Percentiles rank a stretch among this genome's conserved stretches.
Evolutionary conservation across 1,140 invertebrate species (phyloP).

Genomic region (Diplogasteroides magnus): DNA sequence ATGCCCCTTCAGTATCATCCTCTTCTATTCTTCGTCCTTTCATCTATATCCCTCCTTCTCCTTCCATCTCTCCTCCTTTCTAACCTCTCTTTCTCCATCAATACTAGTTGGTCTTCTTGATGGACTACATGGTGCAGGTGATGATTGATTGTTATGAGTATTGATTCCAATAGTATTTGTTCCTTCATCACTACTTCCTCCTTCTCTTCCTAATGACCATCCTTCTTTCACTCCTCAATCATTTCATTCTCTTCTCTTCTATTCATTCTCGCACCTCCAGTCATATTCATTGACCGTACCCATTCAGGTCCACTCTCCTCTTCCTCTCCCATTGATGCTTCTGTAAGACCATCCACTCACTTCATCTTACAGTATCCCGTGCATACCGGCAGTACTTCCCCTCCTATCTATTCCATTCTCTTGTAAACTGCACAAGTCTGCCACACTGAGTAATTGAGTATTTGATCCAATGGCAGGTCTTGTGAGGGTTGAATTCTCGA

Average conservation of each 20-base stretch:
- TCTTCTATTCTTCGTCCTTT: background rate
- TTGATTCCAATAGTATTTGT: no score
- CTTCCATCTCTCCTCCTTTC: no score
- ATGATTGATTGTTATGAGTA: no score
- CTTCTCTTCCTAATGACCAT: background rate
- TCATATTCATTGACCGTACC: constrained; percentile 13
- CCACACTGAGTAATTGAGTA: constrained; percentile 4
- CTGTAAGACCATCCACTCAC: constrained; percentile 1
- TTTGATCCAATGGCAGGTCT: constrained; percentile 33
- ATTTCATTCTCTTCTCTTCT: constrained; percentile 8
- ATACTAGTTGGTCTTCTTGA: constrained; percentile 35
- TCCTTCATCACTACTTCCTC: no score
- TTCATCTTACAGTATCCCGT: constrained; percentile 1
- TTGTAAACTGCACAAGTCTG: constrained; percentile 17
- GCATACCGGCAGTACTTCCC: background rate
- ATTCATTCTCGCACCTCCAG: constrained; percentile 6
- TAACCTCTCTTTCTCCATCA: background rate
- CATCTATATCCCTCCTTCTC: background rate
- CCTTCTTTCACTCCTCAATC: background rate
- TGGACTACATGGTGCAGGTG: background rate
- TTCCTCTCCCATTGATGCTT: constrained; percentile 14
- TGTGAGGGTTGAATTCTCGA: constrained; percentile 26
- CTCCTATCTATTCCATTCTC: background rate
- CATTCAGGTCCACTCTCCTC: constrained; percentile 25
- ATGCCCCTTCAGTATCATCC: constrained; percentile 18